Percentiles rank a stretch among this genome's conserved stretches.
phyloP scores from a whole-genome alignment of 2,113 vertebrate species.

The Leucosticte australis region DNA sequence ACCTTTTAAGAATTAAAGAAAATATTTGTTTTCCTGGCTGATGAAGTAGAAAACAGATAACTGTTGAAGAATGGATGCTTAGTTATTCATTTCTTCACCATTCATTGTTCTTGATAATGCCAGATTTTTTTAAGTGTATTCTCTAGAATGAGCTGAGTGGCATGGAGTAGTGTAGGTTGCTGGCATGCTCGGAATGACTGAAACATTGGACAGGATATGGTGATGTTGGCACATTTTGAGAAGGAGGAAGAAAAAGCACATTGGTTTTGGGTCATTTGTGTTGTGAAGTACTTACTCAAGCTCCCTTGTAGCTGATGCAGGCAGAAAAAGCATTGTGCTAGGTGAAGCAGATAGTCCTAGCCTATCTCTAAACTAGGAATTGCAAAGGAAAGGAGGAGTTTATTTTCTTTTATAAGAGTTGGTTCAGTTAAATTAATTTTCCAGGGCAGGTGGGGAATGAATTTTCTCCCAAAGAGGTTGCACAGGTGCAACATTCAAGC shows the following conservation, averaged over 20 bases:
- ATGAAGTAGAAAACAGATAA: not conserved
- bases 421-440: not conserved
- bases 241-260: fast-evolving
- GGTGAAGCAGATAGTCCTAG: not conserved
- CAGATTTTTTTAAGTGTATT: not conserved
- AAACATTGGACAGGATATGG: not conserved
- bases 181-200: not conserved
- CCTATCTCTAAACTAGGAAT: not conserved
- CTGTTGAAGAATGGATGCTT: not conserved
- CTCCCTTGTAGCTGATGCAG: not conserved
- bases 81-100: not conserved
- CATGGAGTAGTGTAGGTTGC: not conserved
- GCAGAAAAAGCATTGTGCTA: not conserved
- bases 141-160: not conserved
- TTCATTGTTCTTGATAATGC: not conserved
- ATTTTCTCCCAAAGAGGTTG: not conserved
- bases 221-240: not conserved
- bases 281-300: not conserved
- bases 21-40: conserved; percentile 6
- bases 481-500: not conserved
- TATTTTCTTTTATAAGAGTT: not conserved
- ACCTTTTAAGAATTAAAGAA: not conserved
- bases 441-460: not conserved
- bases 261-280: not conserved
- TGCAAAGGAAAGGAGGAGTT: not conserved